Conservation (phyloP, 53 echinoderm and acorn worm species). For the Astropecten irregularis region DNA sequence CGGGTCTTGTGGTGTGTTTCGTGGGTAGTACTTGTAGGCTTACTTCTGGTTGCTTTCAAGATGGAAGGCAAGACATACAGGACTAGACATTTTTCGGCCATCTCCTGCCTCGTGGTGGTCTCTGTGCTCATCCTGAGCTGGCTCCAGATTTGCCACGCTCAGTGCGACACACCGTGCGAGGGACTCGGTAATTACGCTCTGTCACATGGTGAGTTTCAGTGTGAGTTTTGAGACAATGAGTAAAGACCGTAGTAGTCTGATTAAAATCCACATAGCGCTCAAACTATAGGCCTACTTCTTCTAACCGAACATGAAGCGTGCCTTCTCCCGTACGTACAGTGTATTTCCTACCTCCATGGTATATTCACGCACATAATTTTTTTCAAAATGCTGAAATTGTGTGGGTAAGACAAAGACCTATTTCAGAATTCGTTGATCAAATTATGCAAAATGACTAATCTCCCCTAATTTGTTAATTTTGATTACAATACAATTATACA, state of each 20-base stretch:
- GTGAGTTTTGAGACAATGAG: background rate
- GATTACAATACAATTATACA: too few species aligned
- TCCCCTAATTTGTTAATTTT: too few species aligned
- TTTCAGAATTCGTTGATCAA: too few species aligned
- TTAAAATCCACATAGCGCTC: background rate
- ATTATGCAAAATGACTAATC: too few species aligned
- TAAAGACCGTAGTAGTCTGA: background rate
- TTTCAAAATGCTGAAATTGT: too few species aligned
- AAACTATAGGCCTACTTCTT: background rate
- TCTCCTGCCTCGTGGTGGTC: background rate
- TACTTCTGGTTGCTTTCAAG: background rate
- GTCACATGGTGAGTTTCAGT: constrained; percentile 13
- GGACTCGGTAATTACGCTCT: constrained; percentile 9
- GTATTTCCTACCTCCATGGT: background rate
- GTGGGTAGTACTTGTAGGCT: too few species aligned
- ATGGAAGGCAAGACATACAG: background rate
- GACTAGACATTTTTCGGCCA: background rate
- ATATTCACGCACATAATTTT: background rate
- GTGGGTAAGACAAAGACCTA: too few species aligned
- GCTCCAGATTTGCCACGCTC: background rate
- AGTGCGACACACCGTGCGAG: constrained; percentile 12
- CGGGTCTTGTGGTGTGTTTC: background rate
- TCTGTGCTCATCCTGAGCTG: background rate
- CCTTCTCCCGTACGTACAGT: background rate
- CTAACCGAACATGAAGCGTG: background rate